A percentile compares a stretch with the other conserved stretches of the same genome.
Conservation (phyloP, 2,797 vertebrate genomes). For the Vireo griseus region DNA sequence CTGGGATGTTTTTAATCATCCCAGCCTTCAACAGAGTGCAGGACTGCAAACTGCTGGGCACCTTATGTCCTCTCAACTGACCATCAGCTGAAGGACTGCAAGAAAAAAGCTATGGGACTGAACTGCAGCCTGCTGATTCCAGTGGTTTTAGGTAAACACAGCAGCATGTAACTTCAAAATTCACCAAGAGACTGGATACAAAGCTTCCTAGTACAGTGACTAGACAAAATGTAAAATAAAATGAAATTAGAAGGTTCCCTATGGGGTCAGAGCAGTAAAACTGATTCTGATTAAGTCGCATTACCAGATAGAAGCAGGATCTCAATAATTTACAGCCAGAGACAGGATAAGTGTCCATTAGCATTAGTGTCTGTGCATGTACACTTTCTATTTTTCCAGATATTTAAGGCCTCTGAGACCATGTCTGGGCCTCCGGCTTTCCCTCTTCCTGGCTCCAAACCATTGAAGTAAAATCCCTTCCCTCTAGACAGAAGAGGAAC, state of each 20-base stretch:
- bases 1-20: accelerated
- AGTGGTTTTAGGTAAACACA: not conserved
- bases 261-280: conserved; percentile 35
- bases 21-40: not conserved
- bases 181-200: not conserved
- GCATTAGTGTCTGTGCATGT: conserved; percentile 1
- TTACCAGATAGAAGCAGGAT: conserved; percentile 7
- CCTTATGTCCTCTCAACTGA: not conserved
- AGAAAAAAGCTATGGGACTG: not conserved
- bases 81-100: not conserved
- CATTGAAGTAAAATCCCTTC: not conserved
- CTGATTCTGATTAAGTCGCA: conserved; percentile 9
- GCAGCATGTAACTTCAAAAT: not conserved
- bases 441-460: conserved; percentile 5
- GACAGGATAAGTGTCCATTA: conserved; percentile 45
- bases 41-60: not conserved
- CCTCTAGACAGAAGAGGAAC: not conserved
- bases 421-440: not conserved
- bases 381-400: not conserved
- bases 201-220: not conserved
- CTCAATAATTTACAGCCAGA: conserved; percentile 56
- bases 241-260: not conserved
- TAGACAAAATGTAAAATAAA: conserved; percentile 4
- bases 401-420: conserved; percentile 26
- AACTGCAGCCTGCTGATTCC: not conserved